These are phyloP conservation scores for Leptarthrus brevirostris DNA, from an alignment of 2,888 invertebrate genomes.

Conservation along the genomic window DNA sequence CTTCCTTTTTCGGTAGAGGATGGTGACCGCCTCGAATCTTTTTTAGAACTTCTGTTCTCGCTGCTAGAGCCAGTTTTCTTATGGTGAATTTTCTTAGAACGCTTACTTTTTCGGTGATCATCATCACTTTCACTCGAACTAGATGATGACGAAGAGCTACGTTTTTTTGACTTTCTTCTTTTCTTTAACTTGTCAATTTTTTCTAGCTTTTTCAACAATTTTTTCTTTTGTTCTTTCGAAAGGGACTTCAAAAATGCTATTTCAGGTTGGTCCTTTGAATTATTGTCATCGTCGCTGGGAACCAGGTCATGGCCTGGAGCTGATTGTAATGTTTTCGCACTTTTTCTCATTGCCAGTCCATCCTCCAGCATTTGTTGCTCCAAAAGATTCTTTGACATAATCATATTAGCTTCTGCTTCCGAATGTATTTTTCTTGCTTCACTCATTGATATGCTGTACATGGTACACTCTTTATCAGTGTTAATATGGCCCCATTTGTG, in stretches of 20 bases:
- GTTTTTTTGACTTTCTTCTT: slow-evolving; percentile 59
- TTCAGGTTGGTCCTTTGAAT: slow-evolving; percentile 73
- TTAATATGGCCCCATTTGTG: slow-evolving; percentile 96
- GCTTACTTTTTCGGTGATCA: slow-evolving; percentile 47
- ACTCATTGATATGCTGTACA: slow-evolving; percentile 87
- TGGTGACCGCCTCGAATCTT: not conserved
- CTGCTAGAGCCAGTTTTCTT: not conserved
- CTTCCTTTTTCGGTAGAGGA: not conserved
- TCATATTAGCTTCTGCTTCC: slow-evolving; percentile 74
- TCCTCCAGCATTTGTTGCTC: slow-evolving; percentile 93
- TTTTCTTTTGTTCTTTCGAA: slow-evolving; percentile 89
- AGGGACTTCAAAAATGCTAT: slow-evolving; percentile 85
- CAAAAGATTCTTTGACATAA: slow-evolving; percentile 75
- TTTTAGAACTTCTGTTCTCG: not conserved
- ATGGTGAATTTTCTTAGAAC: not conserved
- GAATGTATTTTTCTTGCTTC: slow-evolving; percentile 80
- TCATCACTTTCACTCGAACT: not conserved
- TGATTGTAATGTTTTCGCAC: slow-evolving; percentile 73
- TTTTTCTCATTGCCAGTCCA: slow-evolving; percentile 88
- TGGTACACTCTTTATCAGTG: slow-evolving; percentile 92
- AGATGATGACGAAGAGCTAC: slow-evolving; percentile 43
- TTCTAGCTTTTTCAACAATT: slow-evolving; percentile 82
- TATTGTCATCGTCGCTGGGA: slow-evolving; percentile 69
- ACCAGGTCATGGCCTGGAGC: slow-evolving; percentile 71
- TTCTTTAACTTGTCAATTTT: slow-evolving; percentile 71